Evolutionary conservation across 2,888 invertebrate species (phyloP).

Genomic region (Epistrophella euchroma): DNA sequence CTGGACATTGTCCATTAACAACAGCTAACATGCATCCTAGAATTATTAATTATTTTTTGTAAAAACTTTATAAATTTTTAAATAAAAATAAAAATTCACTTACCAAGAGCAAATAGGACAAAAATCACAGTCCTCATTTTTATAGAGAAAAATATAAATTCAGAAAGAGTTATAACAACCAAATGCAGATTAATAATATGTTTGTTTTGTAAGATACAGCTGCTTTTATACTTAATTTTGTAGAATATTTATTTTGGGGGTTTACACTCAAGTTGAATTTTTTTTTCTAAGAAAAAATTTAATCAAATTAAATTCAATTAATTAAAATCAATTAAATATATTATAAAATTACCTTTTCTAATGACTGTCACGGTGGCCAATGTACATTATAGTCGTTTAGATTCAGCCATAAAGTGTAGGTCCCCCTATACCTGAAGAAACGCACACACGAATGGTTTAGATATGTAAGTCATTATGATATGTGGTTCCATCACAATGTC

Average conservation of each 20-base stretch:
- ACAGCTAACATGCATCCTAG: not conserved
- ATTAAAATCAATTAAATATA: not conserved
- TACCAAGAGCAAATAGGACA: not conserved
- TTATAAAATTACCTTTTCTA: not conserved
- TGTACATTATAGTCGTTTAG: not conserved
- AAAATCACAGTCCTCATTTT: not conserved
- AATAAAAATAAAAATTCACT: not conserved
- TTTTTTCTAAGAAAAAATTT: not conserved
- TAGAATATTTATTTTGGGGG: not conserved
- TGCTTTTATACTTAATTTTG: constrained; percentile 6
- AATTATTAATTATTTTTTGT: not conserved
- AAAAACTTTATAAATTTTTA: not conserved
- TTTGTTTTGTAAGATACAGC: not conserved
- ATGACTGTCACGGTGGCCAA: not conserved
- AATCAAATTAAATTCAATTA: not conserved
- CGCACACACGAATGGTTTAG: too few species aligned
- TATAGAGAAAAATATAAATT: too few species aligned
- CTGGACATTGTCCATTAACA: not conserved
- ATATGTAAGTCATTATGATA: too few species aligned
- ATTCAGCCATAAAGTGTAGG: too few species aligned
- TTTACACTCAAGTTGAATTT: not conserved
- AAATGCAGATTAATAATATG: not conserved
- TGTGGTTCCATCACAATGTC: too few species aligned
- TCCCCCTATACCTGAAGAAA: too few species aligned
- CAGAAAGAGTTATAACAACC: too few species aligned